Percentiles rank a stretch among this genome's conserved stretches.
phyloP scores from a whole-genome alignment of 2,797 vertebrate species.

The Eulemur mongoz region DNA sequence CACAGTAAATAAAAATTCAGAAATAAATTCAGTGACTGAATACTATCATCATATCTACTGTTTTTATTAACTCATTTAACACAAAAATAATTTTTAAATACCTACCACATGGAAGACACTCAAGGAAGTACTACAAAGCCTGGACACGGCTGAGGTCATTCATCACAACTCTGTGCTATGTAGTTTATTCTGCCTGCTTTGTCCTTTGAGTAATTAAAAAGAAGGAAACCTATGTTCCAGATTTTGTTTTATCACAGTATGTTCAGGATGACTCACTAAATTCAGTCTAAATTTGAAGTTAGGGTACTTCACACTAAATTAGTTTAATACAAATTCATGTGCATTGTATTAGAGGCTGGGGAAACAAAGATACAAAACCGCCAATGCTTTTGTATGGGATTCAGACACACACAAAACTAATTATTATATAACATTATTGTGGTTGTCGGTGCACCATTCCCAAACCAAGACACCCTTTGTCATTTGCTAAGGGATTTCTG shows the following conservation, averaged over 20 bases:
- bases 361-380: conserved; percentile 17
- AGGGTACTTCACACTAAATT: neutral
- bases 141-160: conserved; percentile 24
- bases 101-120: neutral
- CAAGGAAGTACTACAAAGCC: neutral
- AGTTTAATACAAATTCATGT: neutral
- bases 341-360: neutral
- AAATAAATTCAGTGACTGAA: neutral
- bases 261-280: neutral
- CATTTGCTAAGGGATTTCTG: neutral
- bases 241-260: conserved; percentile 28
- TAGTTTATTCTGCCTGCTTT: neutral
- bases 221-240: conserved; percentile 29
- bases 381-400: neutral
- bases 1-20: neutral
- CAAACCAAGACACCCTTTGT: neutral
- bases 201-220: conserved; percentile 47
- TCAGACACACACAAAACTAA: neutral
- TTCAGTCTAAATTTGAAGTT: neutral
- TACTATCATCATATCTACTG: neutral
- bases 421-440: conserved; percentile 9
- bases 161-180: neutral
- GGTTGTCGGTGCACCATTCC: neutral
- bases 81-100: neutral
- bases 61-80: neutral